Evolutionary conservation across 1,140 invertebrate genomes (phyloP), one percentile per base, ranked within the genome.

Genomic region (Batillaria attramentaria): DNA sequence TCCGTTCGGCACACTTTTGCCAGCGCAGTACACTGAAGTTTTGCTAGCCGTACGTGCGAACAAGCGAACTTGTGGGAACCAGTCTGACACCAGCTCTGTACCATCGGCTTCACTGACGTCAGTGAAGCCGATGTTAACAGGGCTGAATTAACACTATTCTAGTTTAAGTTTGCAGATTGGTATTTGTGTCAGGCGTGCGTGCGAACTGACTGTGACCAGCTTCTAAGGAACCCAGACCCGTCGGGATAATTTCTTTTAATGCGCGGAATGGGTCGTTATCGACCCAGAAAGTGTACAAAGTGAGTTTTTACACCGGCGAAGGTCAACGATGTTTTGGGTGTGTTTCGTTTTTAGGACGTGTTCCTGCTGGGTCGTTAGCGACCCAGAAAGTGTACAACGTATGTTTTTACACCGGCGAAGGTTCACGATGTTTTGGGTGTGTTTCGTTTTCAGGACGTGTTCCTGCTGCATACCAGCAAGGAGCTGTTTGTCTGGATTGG

Each of bases 401-500:
- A n/a, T n/a, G n/a, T n/a, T n/a, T n/a, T n/a, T n/a, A n/a, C n/a
- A n/a, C n/a, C n/a, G n/a, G n/a, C n/a, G n/a, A n/a, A n/a, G n/a
- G n/a, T n/a, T 1, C 24, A 31, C 0, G 68, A 31, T 39, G 1
- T 50, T 78, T 0, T 66, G 72, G 62, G 39, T 81, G n/a, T n/a
- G n/a, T n/a, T n/a, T n/a, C n/a, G 35, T 73, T 79, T 81, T 2
- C 69, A 92, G 91, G 97, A 97, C 83, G 95, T 96, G 0, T 98
- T 97, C 89, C 92, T 98, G 43, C 89, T 98, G 24, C 94, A 97
- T 84, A 94, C 95, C 0, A 91, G 93, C 5, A 91, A 93, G 20
- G 86, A 87, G 6, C 92, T 96, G 65, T 96, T 96, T 84, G 92
- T 97, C 16, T 97, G 96, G 96, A 93, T 95, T 42, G 96, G 96